A percentile compares a stretch with the other conserved stretches of the same genome.
phyloP scores from a whole-genome alignment of 2,113 vertebrate species.

The Ictalurus furcatus region DNA sequence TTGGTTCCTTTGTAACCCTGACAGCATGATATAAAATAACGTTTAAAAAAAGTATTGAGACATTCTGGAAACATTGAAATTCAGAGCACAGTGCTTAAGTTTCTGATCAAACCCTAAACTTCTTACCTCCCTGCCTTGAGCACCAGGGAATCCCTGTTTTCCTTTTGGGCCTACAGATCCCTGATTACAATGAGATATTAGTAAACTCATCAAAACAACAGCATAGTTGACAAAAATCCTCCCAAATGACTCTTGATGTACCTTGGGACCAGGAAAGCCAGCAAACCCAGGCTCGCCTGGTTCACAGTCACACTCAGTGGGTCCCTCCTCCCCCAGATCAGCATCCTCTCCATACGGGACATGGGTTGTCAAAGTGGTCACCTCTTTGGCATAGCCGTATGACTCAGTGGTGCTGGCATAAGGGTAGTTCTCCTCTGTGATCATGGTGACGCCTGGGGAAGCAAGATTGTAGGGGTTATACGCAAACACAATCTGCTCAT shows the following conservation, averaged over 20 bases:
- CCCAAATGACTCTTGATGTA: conserved; percentile 24
- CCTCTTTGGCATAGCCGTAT: conserved; percentile 71
- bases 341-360: conserved; percentile 57
- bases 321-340: conserved; percentile 51
- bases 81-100: not conserved
- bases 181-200: conserved; percentile 55
- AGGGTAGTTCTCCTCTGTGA: conserved; percentile 69
- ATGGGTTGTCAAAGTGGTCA: conserved; percentile 66
- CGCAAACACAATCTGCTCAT: conserved; percentile 61
- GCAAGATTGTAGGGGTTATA: conserved; percentile 61
- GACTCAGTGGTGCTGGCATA: conserved; percentile 67
- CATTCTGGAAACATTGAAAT: not conserved
- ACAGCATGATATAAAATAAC: conserved; percentile 22
- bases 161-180: conserved; percentile 73
- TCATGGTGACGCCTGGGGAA: conserved; percentile 70
- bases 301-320: conserved; percentile 68
- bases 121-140: conserved; percentile 75
- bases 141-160: conserved; percentile 67
- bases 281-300: conserved; percentile 70
- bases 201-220: not conserved
- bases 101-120: not conserved
- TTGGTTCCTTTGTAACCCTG: conserved; percentile 80
- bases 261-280: conserved; percentile 72
- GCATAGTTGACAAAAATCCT: not conserved
- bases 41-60: not conserved